phyloP scores from a whole-genome alignment of 2,113 vertebrate genomes.

The Gnathochromis pfefferi region DNA sequence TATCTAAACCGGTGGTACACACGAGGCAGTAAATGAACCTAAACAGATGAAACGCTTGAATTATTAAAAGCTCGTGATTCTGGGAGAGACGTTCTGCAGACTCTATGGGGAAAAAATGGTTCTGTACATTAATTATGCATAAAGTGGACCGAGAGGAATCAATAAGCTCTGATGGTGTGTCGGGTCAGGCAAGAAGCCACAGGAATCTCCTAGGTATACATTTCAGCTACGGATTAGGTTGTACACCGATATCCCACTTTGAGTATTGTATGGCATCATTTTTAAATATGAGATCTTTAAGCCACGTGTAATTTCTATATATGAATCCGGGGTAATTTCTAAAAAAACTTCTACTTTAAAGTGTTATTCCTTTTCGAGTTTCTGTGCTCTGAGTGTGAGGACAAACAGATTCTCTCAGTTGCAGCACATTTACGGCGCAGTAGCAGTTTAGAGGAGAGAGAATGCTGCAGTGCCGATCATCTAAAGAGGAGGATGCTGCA shows the following conservation, averaged over 20 bases:
- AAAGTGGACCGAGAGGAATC: constrained; percentile 20
- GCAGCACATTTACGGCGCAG: neutral
- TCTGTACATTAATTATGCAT: constrained; percentile 48
- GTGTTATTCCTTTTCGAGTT: neutral
- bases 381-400: neutral
- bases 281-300: too few relatives aligned
- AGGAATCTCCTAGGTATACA: constrained; percentile 8
- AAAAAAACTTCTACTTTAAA: neutral
- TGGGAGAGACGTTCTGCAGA: constrained; percentile 4
- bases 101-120: constrained; percentile 28
- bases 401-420: neutral
- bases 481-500: constrained; percentile 36
- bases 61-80: constrained; percentile 30
- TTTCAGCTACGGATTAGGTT: neutral
- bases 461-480: constrained; percentile 48
- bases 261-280: neutral
- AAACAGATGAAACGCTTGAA: constrained; percentile 20
- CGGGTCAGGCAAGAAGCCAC: constrained; percentile 2
- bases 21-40: neutral
- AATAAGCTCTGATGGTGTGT: constrained; percentile 10
- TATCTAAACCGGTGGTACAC: neutral
- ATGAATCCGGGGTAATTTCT: fast-evolving
- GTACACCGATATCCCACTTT: neutral
- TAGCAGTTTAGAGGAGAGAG: constrained; percentile 12
- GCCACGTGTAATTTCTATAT: neutral